Base-by-base conservation (phyloP, 2,797 vertebrate genomes). In the Bryconaethiops microstoma region DNA sequence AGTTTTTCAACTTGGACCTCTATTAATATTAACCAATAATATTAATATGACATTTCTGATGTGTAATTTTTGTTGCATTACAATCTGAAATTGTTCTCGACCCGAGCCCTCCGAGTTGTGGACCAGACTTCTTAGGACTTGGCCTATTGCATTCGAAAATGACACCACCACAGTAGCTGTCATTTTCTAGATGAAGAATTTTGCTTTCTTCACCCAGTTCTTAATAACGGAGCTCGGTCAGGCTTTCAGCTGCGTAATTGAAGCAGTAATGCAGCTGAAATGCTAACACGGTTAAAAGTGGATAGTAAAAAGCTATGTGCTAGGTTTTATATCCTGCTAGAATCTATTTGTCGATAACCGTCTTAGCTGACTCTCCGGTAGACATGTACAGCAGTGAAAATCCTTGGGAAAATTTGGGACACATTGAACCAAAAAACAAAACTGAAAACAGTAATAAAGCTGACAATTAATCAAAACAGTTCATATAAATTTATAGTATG, bases 11-110 rank as follows among this genome's bases (percentile, higher is more conserved):
- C 82, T 82, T 90, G 84, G 86, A 90, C 87, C 87, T 89, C 92
- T 92, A 95, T 95, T 96, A 95, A 95, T 95, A 96, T 95, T 95
- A 94, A 87, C 77, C 83, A 87, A 91, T 94, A 94, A 96, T 95
- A 95, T 94, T 92, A 93, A 95, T 92, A 91, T 82, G 0, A 0
- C 84, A 89, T 88, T 89, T 90, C 39, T 81, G 91, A 88, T 93
- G 85, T 90, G 88, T 86, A 86, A 91, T 86, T 60, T 87, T 68
- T 90, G 86, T 82, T 67, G 73, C 89, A 54, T 85, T 86, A 76
- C 80, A 92, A 92, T 92, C 94, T 94, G 57, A 8, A 94, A 73
- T 91, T 92, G 89, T 90, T 90, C 92, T 90, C 85, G 84, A 91
- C 91, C 90, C 90, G 77, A 88, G 84, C 81, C 87, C 83, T 88